These are phyloP conservation scores for Dendrolimus kikuchii DNA, from an alignment of 1,140 invertebrate species.

Conservation along the genomic window DNA sequence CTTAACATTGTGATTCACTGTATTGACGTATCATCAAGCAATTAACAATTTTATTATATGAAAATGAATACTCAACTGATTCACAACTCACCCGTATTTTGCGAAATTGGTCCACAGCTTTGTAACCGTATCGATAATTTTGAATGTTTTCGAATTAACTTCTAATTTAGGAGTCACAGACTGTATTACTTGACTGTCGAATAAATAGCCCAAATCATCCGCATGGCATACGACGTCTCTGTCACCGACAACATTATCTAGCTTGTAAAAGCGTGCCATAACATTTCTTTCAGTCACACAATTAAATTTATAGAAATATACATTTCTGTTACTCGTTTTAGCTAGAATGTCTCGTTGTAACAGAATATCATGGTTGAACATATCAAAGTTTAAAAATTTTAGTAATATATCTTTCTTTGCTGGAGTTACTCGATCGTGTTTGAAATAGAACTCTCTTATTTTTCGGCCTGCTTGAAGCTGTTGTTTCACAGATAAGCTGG, in stretches of 20 bases:
- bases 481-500: background rate
- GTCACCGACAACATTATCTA: constrained; percentile 7
- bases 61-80: background rate
- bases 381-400: constrained; percentile 1
- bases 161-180: constrained; percentile 9
- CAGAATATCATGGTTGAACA: constrained; percentile 9
- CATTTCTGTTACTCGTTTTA: constrained; percentile 27
- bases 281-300: constrained; percentile 57
- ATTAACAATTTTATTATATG: too few relatives aligned
- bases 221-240: constrained; percentile 54
- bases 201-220: constrained; percentile 76
- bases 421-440: constrained; percentile 31
- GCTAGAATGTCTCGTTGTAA: constrained; percentile 4
- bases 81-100: constrained; percentile 19
- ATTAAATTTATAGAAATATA: constrained; percentile 52
- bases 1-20: too few relatives aligned
- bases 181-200: constrained; percentile 32
- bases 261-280: constrained; percentile 9
- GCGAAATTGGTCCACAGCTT: constrained; percentile 63
- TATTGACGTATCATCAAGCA: too few relatives aligned
- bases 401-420: constrained; percentile 12
- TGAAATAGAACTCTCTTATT: constrained; percentile 63
- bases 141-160: constrained; percentile 28
- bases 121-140: constrained; percentile 52
- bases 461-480: constrained; percentile 30